phyloP scores from a whole-genome alignment of 2,113 vertebrate species.

The Ginglymostoma cirratum region DNA sequence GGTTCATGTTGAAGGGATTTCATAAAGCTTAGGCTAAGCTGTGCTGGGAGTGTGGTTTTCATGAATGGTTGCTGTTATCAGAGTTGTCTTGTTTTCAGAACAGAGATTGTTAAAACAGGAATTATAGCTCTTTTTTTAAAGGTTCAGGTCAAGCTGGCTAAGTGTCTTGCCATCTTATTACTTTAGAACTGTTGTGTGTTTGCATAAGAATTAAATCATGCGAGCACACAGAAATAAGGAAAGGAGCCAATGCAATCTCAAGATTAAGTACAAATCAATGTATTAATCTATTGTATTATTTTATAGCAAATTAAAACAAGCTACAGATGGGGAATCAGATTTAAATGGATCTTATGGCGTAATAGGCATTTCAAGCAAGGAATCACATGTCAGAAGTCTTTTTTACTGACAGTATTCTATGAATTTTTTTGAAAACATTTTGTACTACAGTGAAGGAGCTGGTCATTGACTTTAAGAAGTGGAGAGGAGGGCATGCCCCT shows the following conservation, averaged over 20 bases:
- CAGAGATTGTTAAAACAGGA: neutral
- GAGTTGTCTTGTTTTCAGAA: conserved; percentile 23
- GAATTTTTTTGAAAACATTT: neutral
- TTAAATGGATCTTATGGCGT: neutral
- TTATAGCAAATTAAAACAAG: neutral
- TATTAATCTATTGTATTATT: neutral
- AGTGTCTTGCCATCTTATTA: neutral
- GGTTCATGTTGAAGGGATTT: conserved; percentile 32
- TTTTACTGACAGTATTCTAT: neutral
- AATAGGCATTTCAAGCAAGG: neutral
- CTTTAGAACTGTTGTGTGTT: neutral
- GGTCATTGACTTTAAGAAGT: no score
- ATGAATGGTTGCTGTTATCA: neutral
- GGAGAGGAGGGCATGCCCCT: no score
- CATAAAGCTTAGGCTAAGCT: conserved; percentile 12
- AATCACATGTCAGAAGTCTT: neutral
- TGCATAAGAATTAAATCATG: neutral
- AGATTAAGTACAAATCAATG: neutral
- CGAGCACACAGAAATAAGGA: no score
- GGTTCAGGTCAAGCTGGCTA: neutral
- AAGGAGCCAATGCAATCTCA: neutral
- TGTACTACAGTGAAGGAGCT: neutral
- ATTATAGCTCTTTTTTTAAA: neutral
- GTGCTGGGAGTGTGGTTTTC: conserved; percentile 5
- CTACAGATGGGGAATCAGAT: neutral